Percentiles rank a stretch among this genome's conserved stretches.
phyloP scores from a whole-genome alignment of 2,113 vertebrate genomes.

The Pterophyllum scalare region DNA sequence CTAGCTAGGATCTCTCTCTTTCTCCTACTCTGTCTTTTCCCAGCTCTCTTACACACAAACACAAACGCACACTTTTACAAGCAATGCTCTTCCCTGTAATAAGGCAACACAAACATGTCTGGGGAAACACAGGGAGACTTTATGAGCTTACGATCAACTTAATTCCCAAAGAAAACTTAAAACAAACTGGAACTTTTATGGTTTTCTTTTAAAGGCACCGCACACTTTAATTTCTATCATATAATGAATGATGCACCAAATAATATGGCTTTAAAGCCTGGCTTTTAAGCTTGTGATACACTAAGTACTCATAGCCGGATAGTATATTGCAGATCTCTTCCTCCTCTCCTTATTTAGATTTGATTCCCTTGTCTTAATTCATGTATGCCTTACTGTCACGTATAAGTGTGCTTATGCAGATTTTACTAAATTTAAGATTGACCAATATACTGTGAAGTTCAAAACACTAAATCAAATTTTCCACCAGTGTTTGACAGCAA shows the following conservation, averaged over 20 bases:
- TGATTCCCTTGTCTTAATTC: not conserved
- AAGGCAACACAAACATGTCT: slow-evolving; percentile 73
- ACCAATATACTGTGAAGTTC: slow-evolving; percentile 13
- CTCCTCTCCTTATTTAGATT: not conserved
- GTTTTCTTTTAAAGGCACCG: slow-evolving; percentile 18
- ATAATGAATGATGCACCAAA: slow-evolving; percentile 44
- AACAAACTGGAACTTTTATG: slow-evolving; percentile 62
- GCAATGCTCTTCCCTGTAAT: slow-evolving; percentile 76
- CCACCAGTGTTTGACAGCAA: slow-evolving; percentile 37
- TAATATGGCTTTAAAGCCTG: slow-evolving; percentile 14
- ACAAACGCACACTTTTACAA: slow-evolving; percentile 65
- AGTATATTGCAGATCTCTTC: not conserved
- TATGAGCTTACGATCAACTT: slow-evolving; percentile 71
- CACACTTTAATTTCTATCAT: slow-evolving; percentile 45
- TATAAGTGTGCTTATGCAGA: not conserved
- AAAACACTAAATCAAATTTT: slow-evolving; percentile 38
- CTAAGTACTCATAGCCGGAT: not conserved
- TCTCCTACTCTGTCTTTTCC: slow-evolving; percentile 47
- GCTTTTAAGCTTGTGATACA: slow-evolving; percentile 13
- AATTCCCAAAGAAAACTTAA: slow-evolving; percentile 62
- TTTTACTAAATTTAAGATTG: not conserved
- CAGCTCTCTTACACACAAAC: slow-evolving; percentile 12
- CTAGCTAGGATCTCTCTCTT: slow-evolving; percentile 52
- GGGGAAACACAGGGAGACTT: slow-evolving; percentile 67
- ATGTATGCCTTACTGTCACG: not conserved